Evolutionary conservation across 2,797 vertebrate species (phyloP), one percentile per base, ranked within the genome.

Genomic region (Pyrocephalus nanus): DNA sequence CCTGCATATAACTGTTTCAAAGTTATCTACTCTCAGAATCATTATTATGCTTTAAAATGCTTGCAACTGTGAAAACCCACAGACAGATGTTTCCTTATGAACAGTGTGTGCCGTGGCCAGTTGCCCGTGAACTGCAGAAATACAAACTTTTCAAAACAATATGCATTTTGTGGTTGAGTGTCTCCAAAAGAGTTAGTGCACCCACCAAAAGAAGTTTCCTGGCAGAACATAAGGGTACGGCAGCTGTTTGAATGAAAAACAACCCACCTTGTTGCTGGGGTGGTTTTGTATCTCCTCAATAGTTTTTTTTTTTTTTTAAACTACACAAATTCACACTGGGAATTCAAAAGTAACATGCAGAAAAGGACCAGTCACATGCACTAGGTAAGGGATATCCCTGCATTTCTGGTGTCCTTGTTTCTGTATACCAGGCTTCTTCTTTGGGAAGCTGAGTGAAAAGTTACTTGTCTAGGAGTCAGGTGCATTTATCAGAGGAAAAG

Each of bases 41-140:
- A 71, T 86, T 95, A 85, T 84, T 70, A 30, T 84, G 47, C 40
- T 87, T 91, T 48, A 93, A 96, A 96, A 65, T 83, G 90, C 93
- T 96, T 96, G 92, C 79, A 78, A 76, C 86, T 76, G 76, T 95
- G 83, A 95, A 94, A 96, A 88, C 20, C 50, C 80, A 32, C 18
- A 51, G 92, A 69, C 96, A 97, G 96, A 94, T 97, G 95, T 96
- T 98, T 97, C 97, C 97, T 97, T 95, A 71, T 4, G 74, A 94
- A 86, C 79, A 88, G n/a, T 26, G 48, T 32, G 58, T 88, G 72
- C 72, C 62, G 34, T 23, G 81, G 76, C 84, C 34, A 19, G 73
- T 86, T 91, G 88, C 84, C 93, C 3, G 58, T 82, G 86, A 96
- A 87, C 81, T 67, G 83, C 54, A 78, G 90, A 95, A 97, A 95